Base-by-base conservation (phyloP, 2,113 vertebrate genomes). In the Propithecus coquereli region DNA sequence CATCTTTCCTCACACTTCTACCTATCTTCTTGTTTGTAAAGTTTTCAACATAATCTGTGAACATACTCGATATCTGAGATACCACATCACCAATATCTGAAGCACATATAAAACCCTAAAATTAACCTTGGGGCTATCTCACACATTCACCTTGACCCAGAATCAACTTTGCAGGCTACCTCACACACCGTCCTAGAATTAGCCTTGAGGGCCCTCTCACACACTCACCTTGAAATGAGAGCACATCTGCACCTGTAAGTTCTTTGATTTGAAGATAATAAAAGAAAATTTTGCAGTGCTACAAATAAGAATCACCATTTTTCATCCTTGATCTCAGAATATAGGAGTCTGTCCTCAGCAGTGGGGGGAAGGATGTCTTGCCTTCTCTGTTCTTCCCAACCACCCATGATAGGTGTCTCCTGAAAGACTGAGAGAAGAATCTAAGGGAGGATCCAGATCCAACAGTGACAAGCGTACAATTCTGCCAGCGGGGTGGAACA, bases 191-290 rank as follows among this genome's bases (percentile, higher is more conserved):
- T 66, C 40, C 17, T 59, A 47, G 34, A 61, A 73, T 70, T 81
- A 57, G 66, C 68, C 16, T 27, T 68, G 40, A 23, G 47, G 34
- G n/a, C 57, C 65, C 20, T 40, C 30, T 93, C 40, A 82, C 25
- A 71, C 9, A 52, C 18, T 89, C 32, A 50, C 57, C 59, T 77
- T 92, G 40, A 92, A 61, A 92, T 81, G 30, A 32, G 63, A 93
- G 18, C 30, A 73, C 1, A 20, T 32, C 40, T 89, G 54, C 57
- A 27, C 37, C 50, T 66, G 30, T 30, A 95, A 79, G 6, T 5
- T 63, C 77, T 91, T 95, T 71, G 32, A 66, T 90, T 27, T 65
- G n/a, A 74, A 47, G 76, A 88, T 40, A 90, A 96, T 71, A 89
- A 87, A 76, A 87, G 8, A 76, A 88, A 50, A 66, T 27, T 54